A percentile compares a stretch with the other conserved stretches of the same genome.
Evolutionary conservation across 2,113 vertebrate species (phyloP).

Genomic region (Gopherus flavomarginatus): DNA sequence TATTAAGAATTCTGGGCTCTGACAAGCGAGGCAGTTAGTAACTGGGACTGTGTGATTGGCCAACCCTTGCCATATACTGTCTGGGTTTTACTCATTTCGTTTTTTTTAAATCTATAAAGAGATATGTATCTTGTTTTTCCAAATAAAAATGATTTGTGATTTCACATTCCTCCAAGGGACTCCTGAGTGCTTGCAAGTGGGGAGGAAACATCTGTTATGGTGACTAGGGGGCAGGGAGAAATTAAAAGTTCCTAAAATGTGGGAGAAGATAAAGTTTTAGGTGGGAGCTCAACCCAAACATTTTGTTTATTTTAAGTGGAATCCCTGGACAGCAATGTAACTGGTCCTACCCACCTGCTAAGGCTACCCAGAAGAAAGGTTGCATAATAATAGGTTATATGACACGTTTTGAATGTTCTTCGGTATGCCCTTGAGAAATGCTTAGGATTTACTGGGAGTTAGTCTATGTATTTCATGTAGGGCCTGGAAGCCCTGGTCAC

Average conservation of each 20-base stretch:
- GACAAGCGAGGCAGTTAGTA: not conserved
- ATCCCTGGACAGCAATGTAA: not conserved
- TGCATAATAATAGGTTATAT: not conserved
- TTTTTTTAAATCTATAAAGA: not conserved
- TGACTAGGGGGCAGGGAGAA: not conserved
- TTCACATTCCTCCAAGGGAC: constrained; percentile 25
- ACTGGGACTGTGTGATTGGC: not conserved
- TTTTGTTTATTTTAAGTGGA: not conserved
- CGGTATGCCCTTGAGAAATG: not conserved
- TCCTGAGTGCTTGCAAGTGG: not conserved
- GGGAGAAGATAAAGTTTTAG: not conserved
- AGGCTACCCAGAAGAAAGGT: not conserved
- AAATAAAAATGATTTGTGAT: not conserved
- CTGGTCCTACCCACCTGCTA: not conserved
- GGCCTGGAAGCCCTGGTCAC: not conserved
- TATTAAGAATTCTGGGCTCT: not conserved
- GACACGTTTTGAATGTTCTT: not conserved
- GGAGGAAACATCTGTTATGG: constrained; percentile 20
- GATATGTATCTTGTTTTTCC: constrained; percentile 17
- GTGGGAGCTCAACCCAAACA: not conserved
- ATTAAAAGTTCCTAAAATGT: not conserved
- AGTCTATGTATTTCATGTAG: not conserved
- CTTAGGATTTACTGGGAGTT: not conserved
- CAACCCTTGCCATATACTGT: not conserved
- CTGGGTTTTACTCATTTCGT: not conserved